Evolutionary conservation across 2,888 invertebrate species (phyloP).

Genomic region (Chelonus formosanus): DNA sequence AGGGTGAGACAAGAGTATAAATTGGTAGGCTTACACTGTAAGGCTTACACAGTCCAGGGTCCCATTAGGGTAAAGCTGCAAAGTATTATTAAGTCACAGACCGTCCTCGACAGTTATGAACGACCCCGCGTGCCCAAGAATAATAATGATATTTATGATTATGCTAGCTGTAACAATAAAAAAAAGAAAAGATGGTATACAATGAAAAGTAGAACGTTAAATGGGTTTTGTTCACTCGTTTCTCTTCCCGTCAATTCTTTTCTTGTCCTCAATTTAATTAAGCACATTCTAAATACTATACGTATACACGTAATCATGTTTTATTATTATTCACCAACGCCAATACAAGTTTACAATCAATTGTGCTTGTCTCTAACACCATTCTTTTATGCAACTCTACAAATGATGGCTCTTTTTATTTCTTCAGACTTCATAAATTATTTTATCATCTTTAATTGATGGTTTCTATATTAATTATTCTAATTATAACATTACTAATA

Average conservation of each 20-base stretch:
- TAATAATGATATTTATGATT: constrained; percentile 41
- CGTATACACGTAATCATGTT: not conserved
- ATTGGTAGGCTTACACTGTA: constrained; percentile 53
- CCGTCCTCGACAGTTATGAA: constrained; percentile 51
- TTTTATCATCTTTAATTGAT: too few relatives aligned
- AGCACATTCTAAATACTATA: not conserved
- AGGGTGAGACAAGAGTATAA: constrained; percentile 39
- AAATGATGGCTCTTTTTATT: too few relatives aligned
- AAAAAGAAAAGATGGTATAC: constrained; percentile 21
- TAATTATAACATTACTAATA: too few relatives aligned
- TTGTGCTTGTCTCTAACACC: too few relatives aligned
- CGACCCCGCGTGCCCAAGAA: constrained; percentile 45
- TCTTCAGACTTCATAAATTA: too few relatives aligned
- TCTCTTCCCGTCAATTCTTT: constrained; percentile 4
- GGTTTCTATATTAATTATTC: too few relatives aligned
- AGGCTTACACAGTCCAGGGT: constrained; percentile 57
- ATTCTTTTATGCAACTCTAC: too few relatives aligned
- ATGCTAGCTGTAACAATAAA: constrained; percentile 26
- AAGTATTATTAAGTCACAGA: constrained; percentile 59
- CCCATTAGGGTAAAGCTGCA: constrained; percentile 57
- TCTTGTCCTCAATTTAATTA: not conserved
- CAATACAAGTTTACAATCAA: too few relatives aligned
- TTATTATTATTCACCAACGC: too few relatives aligned
- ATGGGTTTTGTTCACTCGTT: constrained; percentile 12
- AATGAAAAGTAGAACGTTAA: constrained; percentile 5